A percentile compares a stretch with the other conserved stretches of the same genome.
Conservation (phyloP, 1,140 invertebrate species). For the Hypsibius dujardini region DNA sequence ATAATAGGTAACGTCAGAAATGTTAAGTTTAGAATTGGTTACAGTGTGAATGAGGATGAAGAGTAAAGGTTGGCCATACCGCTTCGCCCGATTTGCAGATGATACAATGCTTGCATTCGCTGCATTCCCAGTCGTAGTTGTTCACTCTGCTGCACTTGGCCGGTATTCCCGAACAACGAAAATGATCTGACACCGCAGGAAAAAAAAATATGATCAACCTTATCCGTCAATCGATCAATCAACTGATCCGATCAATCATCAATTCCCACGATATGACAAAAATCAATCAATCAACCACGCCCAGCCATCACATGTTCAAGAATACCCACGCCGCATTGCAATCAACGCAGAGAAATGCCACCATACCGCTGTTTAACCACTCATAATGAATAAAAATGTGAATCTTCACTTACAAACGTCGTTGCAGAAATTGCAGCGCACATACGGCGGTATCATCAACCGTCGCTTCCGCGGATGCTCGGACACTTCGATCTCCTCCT, state of each 20-base stretch:
- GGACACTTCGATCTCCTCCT: neutral
- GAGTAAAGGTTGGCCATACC: neutral
- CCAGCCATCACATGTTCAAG: too few species aligned
- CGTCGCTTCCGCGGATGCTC: neutral
- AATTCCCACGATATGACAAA: too few species aligned
- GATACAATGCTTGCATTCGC: neutral
- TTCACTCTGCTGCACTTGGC: neutral
- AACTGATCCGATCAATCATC: too few species aligned
- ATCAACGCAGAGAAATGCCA: neutral
- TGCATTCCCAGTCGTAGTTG: slow-evolving; percentile 1
- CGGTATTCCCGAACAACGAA: neutral
- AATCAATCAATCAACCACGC: too few species aligned
- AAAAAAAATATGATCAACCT: too few species aligned
- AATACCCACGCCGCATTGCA: too few species aligned
- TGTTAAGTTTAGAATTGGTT: neutral
- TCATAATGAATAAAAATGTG: neutral
- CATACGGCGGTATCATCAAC: neutral
- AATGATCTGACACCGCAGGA: neutral
- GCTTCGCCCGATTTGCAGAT: neutral
- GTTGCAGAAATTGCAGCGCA: neutral
- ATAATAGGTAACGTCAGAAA: neutral
- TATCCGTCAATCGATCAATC: too few species aligned
- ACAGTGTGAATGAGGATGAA: neutral
- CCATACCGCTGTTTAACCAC: neutral
- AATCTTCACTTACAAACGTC: slow-evolving; percentile 9